Conservation (phyloP, 1,140 invertebrate genomes). For the Thalassaphorura encarpata region DNA sequence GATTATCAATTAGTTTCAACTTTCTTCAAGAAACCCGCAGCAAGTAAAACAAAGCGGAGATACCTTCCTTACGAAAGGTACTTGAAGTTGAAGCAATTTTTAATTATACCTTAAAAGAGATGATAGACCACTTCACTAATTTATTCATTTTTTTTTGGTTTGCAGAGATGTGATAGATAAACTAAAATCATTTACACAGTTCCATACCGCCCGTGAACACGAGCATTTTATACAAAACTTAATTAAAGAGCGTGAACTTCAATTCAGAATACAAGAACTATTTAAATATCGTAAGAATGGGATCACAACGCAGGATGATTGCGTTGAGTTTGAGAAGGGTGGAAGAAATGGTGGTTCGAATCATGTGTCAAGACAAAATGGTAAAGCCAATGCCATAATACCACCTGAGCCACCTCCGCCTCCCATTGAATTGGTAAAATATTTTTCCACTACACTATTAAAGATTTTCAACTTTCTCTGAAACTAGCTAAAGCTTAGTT, state of each 20-base stretch:
- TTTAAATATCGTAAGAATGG: constrained; percentile 70
- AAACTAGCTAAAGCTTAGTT: too few species aligned
- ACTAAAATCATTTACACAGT: constrained; percentile 73
- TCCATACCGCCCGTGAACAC: constrained; percentile 73
- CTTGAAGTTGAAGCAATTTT: constrained; percentile 33
- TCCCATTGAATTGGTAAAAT: too few species aligned
- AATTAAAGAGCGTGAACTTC: constrained; percentile 70
- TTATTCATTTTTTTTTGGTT: constrained; percentile 13
- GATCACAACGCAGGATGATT: constrained; percentile 38
- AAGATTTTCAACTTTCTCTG: too few species aligned
- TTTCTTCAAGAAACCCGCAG: constrained; percentile 54
- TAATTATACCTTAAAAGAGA: background rate
- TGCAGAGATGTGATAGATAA: constrained; percentile 51
- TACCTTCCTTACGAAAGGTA: constrained; percentile 51
- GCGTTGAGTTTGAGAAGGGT: constrained; percentile 16
- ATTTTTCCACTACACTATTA: too few species aligned
- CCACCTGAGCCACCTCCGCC: too few species aligned
- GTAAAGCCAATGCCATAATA: background rate
- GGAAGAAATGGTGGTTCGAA: too few species aligned
- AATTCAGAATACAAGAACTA: constrained; percentile 68
- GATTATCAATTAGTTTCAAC: constrained; percentile 74
- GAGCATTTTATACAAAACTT: constrained; percentile 60
- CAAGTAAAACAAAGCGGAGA: constrained; percentile 45
- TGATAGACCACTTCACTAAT: background rate
- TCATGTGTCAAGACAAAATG: constrained; percentile 1